Conservation (phyloP, 2,888 invertebrate genomes). For the Ophonus ardosiacus region DNA sequence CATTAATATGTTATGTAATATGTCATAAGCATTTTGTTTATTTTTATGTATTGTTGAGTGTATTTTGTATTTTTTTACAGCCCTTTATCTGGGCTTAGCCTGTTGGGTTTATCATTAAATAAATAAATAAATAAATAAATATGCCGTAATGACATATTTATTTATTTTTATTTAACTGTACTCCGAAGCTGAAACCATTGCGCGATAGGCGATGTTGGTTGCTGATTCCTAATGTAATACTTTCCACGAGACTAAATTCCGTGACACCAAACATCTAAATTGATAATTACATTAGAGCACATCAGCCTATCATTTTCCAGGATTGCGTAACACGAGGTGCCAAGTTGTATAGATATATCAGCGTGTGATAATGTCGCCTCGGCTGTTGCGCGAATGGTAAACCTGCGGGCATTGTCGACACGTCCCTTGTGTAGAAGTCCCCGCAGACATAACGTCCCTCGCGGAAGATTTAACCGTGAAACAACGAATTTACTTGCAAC, state of each 20-base stretch:
- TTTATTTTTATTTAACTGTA: too few relatives aligned
- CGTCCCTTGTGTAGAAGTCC: background rate
- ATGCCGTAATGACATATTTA: too few relatives aligned
- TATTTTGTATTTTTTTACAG: too few relatives aligned
- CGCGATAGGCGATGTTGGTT: too few relatives aligned
- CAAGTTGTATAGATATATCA: slow-evolving; percentile 34
- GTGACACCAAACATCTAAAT: background rate
- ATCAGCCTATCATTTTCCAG: background rate
- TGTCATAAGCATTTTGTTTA: too few relatives aligned
- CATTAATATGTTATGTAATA: too few relatives aligned
- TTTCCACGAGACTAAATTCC: background rate
- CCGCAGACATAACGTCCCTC: slow-evolving; percentile 11
- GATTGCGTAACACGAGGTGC: slow-evolving; percentile 16
- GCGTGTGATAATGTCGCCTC: slow-evolving; percentile 34
- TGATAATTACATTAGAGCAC: slow-evolving; percentile 9
- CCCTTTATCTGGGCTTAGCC: too few relatives aligned
- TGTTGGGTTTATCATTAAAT: too few relatives aligned
- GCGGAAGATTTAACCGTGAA: background rate
- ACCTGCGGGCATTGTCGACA: slow-evolving; percentile 17
- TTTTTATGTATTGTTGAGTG: too few relatives aligned
- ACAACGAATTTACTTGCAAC: slow-evolving; percentile 34
- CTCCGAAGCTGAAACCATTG: too few relatives aligned
- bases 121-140: too few relatives aligned
- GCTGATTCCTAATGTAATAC: background rate
- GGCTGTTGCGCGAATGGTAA: slow-evolving; percentile 14